Percentiles rank a stretch among this genome's conserved stretches.
phyloP scores from a whole-genome alignment of 1,140 invertebrate genomes.

The Listronotus bonariensis region DNA sequence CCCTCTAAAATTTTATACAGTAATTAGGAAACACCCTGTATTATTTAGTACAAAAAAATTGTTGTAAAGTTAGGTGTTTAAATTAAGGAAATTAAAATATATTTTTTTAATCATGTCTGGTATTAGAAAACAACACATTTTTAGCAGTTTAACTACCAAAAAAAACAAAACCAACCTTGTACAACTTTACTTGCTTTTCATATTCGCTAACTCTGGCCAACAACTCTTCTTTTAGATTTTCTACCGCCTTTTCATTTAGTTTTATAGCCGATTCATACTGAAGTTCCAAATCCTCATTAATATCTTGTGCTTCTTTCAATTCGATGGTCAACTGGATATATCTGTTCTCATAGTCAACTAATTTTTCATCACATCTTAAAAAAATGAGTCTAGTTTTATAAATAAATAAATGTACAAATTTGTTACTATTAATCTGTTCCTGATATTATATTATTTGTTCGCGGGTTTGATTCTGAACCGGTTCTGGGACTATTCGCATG shows the following conservation, averaged over 20 bases:
- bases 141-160: not conserved
- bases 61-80: too few species aligned
- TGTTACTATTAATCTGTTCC: too few species aligned
- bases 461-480: too few species aligned
- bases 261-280: conserved; percentile 46
- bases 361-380: conserved; percentile 51
- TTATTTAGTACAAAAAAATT: too few species aligned
- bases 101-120: too few species aligned
- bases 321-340: conserved; percentile 53
- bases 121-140: too few species aligned
- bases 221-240: conserved; percentile 39
- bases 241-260: conserved; percentile 42
- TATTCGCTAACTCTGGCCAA: conserved; percentile 35
- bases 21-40: too few species aligned
- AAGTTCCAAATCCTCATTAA: conserved; percentile 52
- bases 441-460: too few species aligned
- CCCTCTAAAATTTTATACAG: too few species aligned
- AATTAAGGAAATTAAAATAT: too few species aligned
- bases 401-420: too few species aligned
- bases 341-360: conserved; percentile 56
- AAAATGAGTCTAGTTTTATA: not conserved
- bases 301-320: conserved; percentile 46
- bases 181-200: conserved; percentile 24
- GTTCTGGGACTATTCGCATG: too few species aligned
- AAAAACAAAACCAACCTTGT: conserved; percentile 13